These are phyloP conservation scores for Trogon melanurus DNA, from an alignment of 2,113 vertebrate genomes.

Conservation along the genomic window DNA sequence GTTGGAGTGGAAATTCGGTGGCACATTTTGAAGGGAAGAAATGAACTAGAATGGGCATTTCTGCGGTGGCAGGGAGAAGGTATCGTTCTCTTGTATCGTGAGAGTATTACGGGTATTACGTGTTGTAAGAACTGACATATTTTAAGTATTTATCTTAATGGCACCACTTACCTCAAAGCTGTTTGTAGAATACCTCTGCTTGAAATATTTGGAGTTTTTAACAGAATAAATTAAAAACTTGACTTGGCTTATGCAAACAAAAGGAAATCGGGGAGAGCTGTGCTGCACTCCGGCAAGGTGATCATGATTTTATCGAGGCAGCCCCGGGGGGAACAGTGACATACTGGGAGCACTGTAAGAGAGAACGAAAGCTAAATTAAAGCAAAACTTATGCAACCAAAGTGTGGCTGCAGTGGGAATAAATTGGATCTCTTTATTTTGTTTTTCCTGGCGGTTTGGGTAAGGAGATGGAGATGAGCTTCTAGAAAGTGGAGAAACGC, in stretches of 20 bases:
- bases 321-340: neutral
- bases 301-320: neutral
- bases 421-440: neutral
- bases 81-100: fast-evolving
- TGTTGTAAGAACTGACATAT: neutral
- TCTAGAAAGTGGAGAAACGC: neutral
- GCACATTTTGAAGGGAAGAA: neutral
- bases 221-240: neutral
- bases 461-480: neutral
- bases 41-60: neutral
- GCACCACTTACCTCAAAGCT: neutral
- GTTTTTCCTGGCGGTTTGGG: neutral
- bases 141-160: neutral
- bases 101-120: neutral
- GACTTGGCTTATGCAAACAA: neutral
- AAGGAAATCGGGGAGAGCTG: neutral
- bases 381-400: neutral
- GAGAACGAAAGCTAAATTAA: neutral
- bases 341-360: neutral
- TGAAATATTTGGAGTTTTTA: neutral
- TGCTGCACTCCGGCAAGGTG: neutral
- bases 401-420: neutral
- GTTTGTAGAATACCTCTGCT: neutral
- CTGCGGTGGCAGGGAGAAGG: neutral
- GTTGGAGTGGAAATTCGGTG: neutral